Base-by-base conservation (phyloP, 2,888 invertebrate species). In the Gymnoscelis rufifasciata region DNA sequence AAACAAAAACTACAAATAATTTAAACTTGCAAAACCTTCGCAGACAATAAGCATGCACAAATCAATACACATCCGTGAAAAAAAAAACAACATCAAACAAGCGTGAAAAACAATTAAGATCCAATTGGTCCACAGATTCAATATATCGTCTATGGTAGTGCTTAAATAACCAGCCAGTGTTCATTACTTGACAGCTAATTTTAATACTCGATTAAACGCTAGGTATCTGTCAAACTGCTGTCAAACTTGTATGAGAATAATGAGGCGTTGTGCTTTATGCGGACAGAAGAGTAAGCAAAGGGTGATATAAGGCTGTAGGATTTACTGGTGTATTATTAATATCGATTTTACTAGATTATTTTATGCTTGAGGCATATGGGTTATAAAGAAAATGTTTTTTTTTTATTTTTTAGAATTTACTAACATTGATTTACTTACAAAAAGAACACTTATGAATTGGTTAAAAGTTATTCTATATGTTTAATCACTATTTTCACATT, bases 81-180 rank as follows among this genome's bases (percentile, higher is more conserved):
- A 77, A 61, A 67, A 71, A 55, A 19, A 19, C 19, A 76, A 66
- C 63, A 60, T 64, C 58, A 78, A 80, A 83, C 82, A 75, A 81
- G 79, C 84, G 83, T 86, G 84, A 83, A 84, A 84, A 81, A 82
- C 81, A 84, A 86, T 86, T 86, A 86, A 71, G 76, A 79, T 73
- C 69, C 72, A 69, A 78, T 77, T 74, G 74, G 72, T 70, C 19
- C 19, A 19, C 19, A 19, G 19, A 19, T 19, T 19, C 19, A 19
- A 19, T 19, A 19, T 5, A 2, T 19, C 19, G 19, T 19, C 19
- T 19, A 19, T 19, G 5, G 19, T 19, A 19, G 66, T 67, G 66
- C 64, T 68, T 83, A 79, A 81, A 83, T 76, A 78, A 80, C 71
- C 58, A 63, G 56, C 62, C 57, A 57, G 63, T 45, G 52, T 69